Conservation (phyloP, 2,113 vertebrate species). For the Calyptomena viridis region DNA sequence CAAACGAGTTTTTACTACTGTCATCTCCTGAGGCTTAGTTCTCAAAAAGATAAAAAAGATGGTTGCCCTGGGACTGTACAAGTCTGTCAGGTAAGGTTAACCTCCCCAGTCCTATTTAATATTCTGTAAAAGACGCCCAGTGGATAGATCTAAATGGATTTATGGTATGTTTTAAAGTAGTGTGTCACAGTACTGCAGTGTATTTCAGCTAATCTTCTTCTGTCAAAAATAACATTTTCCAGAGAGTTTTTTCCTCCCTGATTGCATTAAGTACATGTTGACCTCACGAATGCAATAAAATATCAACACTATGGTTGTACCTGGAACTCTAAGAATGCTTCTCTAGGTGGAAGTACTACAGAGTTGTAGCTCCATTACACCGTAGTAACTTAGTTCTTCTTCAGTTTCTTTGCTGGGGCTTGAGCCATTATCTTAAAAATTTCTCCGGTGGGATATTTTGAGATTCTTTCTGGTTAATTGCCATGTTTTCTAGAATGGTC, state of each 20-base stretch:
- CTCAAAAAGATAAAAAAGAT: background rate
- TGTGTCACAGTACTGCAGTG: background rate
- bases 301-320: background rate
- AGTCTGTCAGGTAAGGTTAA: background rate
- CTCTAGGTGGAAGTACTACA: background rate
- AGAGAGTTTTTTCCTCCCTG: background rate
- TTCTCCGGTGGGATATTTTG: background rate
- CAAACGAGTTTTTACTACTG: background rate
- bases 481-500: background rate
- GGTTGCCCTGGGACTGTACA: background rate
- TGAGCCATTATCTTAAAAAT: background rate
- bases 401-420: background rate
- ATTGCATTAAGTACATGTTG: background rate
- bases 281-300: background rate
- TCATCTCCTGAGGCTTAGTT: background rate
- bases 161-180: background rate
- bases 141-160: background rate
- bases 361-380: background rate
- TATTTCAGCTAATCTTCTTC: background rate
- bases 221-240: background rate
- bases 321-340: background rate
- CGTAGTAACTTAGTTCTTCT: background rate
- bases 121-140: background rate
- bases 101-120: background rate
- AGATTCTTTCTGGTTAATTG: background rate